Evolutionary conservation across 2,888 invertebrate genomes (phyloP).

Genomic region (Lochmaea capreae): DNA sequence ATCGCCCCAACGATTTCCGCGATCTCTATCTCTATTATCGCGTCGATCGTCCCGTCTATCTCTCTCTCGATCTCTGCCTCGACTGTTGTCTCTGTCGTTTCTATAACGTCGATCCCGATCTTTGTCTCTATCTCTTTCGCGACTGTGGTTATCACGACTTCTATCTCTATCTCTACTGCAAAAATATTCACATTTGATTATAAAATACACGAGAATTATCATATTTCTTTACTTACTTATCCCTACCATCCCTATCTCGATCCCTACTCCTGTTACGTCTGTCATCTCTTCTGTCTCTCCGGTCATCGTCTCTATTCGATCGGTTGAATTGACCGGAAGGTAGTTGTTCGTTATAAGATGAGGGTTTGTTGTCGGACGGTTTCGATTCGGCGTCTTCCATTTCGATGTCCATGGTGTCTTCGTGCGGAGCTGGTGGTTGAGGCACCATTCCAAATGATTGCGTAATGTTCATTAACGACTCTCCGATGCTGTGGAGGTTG

Average conservation of each 20-base stretch:
- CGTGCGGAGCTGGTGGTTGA: conserved; percentile 66
- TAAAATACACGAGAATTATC: background rate
- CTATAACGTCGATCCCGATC: conserved; percentile 25
- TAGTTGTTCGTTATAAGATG: conserved; percentile 64
- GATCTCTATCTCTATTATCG: conserved; percentile 47
- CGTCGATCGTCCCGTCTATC: conserved; percentile 53
- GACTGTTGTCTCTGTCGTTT: conserved; percentile 40
- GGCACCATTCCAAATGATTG: conserved; percentile 61
- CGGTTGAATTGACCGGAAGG: conserved; percentile 38
- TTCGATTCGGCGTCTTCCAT: conserved; percentile 71
- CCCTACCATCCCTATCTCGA: conserved; percentile 52
- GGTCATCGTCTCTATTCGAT: conserved; percentile 43
- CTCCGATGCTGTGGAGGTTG: conserved; percentile 53
- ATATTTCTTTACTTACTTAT: conserved; percentile 38
- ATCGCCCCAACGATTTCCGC: conserved; percentile 55
- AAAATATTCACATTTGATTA: background rate
- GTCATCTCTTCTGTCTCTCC: conserved; percentile 48
- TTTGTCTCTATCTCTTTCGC: conserved; percentile 26
- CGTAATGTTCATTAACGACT: conserved; percentile 64
- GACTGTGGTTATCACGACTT: conserved; percentile 13
- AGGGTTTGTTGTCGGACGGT: conserved; percentile 52
- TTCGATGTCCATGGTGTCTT: conserved; percentile 86
- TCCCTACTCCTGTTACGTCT: conserved; percentile 56
- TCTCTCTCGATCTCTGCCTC: conserved; percentile 49
- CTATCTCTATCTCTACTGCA: conserved; percentile 28